phyloP scores from a whole-genome alignment of 2,888 invertebrate species.

The Muschampia plurimacula region DNA sequence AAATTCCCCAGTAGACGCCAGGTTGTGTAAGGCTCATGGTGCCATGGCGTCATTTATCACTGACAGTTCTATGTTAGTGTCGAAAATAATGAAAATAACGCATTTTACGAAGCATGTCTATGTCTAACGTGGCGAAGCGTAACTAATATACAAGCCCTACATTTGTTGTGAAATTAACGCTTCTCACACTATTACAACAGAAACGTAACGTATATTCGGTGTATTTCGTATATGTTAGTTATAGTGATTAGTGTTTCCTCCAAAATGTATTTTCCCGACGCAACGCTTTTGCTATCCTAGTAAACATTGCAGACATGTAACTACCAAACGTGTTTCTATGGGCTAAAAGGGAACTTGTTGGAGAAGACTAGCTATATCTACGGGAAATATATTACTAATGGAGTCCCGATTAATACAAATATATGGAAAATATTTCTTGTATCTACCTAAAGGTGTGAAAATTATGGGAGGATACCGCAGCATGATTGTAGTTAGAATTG shows the following conservation, averaged over 20 bases:
- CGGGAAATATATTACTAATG: no score
- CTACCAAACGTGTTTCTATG: no score
- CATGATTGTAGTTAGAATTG: no score
- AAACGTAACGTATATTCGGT: no score
- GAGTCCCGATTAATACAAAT: no score
- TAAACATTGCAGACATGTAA: neutral
- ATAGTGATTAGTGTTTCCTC: neutral
- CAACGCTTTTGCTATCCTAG: neutral
- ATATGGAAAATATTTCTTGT: no score
- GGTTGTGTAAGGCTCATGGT: constrained; percentile 56
- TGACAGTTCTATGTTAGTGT: constrained; percentile 38
- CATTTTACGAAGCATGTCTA: constrained; percentile 59
- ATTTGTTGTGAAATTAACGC: neutral
- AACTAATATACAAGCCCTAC: neutral
- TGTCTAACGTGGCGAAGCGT: constrained; percentile 44
- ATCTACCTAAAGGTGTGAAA: no score
- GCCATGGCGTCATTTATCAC: constrained; percentile 76
- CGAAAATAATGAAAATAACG: constrained; percentile 44
- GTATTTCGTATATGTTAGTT: neutral
- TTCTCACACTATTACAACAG: neutral
- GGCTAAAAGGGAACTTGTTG: no score
- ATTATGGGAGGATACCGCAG: no score
- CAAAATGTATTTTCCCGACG: neutral
- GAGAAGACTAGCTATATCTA: no score
- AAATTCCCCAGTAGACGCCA: constrained; percentile 78